Conservation (phyloP, 1,140 invertebrate species). For the Teleogryllus occipitalis region DNA sequence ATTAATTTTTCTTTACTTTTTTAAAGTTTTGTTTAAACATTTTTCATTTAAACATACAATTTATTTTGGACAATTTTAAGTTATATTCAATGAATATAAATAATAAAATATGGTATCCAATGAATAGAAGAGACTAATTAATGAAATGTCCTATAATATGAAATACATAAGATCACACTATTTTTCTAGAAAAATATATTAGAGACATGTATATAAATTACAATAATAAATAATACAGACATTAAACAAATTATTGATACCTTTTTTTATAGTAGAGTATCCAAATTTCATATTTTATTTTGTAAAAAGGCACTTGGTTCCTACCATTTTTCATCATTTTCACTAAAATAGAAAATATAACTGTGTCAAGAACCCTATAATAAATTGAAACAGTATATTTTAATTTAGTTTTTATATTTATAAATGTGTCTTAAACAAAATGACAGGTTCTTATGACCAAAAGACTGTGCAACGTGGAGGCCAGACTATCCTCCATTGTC, state of each 20-base stretch:
- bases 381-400: not conserved
- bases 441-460: not conserved
- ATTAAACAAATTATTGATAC: too few relatives aligned
- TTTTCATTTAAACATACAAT: too few relatives aligned
- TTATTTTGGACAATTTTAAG: too few relatives aligned
- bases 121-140: not conserved
- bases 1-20: not conserved
- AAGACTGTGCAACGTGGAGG: not conserved
- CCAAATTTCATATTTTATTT: too few relatives aligned
- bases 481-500: not conserved
- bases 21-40: not conserved
- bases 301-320: not conserved
- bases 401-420: not conserved
- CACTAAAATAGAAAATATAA: not conserved
- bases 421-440: not conserved
- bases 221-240: too few relatives aligned
- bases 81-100: not conserved
- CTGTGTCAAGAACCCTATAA: too few relatives aligned
- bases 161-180: too few relatives aligned
- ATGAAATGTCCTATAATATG: not conserved
- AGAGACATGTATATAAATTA: too few relatives aligned
- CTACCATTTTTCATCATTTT: not conserved
- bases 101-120: not conserved
- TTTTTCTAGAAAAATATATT: too few relatives aligned
- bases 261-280: too few relatives aligned